These are phyloP conservation scores for Rhineura floridana DNA, from an alignment of 2,113 vertebrate genomes.

Conservation along the genomic window DNA sequence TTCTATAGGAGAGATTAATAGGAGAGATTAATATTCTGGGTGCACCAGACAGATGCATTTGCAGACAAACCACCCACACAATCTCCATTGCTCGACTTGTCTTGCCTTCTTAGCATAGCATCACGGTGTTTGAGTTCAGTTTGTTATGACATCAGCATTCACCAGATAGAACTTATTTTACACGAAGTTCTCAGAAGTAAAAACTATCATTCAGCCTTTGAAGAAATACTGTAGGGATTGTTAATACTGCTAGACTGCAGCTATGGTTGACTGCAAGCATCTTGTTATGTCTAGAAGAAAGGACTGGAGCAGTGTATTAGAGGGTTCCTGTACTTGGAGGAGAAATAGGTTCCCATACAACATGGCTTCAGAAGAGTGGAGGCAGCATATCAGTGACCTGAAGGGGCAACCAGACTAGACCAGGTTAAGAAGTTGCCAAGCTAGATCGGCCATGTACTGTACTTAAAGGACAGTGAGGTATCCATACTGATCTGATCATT, in stretches of 20 bases:
- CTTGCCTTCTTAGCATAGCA: not conserved
- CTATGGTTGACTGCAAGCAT: not conserved
- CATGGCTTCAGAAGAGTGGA: not conserved
- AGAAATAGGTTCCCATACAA: not conserved
- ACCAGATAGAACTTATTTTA: not conserved
- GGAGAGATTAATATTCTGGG: not conserved
- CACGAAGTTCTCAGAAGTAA: not conserved
- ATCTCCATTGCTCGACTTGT: not conserved
- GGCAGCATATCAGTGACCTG: not conserved
- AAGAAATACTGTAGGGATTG: not conserved
- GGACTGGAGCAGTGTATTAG: not conserved
- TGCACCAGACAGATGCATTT: not conserved
- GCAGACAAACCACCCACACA: not conserved
- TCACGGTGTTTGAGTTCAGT: not conserved
- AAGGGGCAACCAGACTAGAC: not conserved
- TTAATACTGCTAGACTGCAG: not conserved
- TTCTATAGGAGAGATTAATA: not conserved
- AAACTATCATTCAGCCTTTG: not conserved
- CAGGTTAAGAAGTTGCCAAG: not conserved
- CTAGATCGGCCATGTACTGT: not conserved
- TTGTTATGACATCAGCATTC: not conserved
- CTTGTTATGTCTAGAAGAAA: not conserved
- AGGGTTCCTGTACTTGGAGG: not conserved
- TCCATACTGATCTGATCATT: not conserved
- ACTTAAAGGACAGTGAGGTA: not conserved